Conservation (phyloP, 1,140 invertebrate genomes). For the Philopotamus ludificatus region DNA sequence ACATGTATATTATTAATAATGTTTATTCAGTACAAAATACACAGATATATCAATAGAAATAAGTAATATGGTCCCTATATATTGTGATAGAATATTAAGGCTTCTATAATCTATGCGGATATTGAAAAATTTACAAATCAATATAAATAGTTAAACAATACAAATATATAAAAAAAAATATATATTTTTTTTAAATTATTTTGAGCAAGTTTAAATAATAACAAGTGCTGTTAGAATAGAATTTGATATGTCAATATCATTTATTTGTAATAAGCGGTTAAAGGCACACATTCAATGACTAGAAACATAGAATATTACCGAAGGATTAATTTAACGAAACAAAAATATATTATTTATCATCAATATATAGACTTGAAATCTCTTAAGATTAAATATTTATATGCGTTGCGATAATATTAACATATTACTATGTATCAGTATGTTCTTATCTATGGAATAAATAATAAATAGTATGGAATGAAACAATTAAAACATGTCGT, state of each 20-base stretch:
- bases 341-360: too few species aligned
- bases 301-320: constrained; percentile 1
- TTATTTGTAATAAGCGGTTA: background rate
- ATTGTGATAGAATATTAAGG: constrained; percentile 13
- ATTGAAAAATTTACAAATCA: background rate
- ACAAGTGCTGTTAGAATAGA: background rate
- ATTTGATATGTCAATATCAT: constrained; percentile 11
- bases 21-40: constrained; percentile 28
- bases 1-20: background rate
- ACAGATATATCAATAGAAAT: constrained; percentile 12
- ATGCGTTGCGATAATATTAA: too few species aligned
- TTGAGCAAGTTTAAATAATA: background rate
- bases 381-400: too few species aligned
- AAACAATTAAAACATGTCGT: too few species aligned
- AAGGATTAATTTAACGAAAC: too few species aligned
- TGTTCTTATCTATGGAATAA: too few species aligned
- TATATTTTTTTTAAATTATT: background rate
- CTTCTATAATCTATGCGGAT: background rate
- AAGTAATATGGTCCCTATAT: constrained; percentile 31
- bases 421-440: too few species aligned
- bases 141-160: background rate
- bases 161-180: constrained; percentile 22
- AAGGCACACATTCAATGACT: constrained; percentile 9
- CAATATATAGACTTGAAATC: too few species aligned
- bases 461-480: too few species aligned